Conservation (phyloP, 30 jellyfish, hydroid and myxozoan genomes). For the Chironex yamaguchii region DNA sequence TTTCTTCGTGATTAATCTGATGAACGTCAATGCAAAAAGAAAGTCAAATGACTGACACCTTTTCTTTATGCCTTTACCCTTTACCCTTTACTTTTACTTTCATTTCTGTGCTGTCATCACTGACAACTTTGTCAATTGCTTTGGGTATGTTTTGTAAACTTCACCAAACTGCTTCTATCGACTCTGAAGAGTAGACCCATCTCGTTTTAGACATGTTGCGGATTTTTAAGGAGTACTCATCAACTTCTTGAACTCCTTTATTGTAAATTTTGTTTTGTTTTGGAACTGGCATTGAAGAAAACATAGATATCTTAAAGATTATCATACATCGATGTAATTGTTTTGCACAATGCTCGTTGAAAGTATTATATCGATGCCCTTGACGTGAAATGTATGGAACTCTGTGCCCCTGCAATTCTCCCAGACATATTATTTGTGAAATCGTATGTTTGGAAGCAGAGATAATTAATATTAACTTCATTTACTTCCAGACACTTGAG, state of each 20-base stretch:
- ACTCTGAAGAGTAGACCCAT: conserved; percentile 32
- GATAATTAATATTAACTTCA: conserved; percentile 1
- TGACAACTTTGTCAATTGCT: conserved; percentile 7
- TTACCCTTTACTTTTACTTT: conserved; percentile 15
- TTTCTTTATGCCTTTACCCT: conserved; percentile 19
- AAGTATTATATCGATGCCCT: conserved; percentile 41
- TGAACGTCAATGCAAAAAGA: conserved; percentile 36
- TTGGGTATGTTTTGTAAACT: conserved; percentile 22
- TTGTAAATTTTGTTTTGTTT: conserved; percentile 19
- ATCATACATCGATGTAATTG: conserved; percentile 20
- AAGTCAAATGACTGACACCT: conserved; percentile 17
- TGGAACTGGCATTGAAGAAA: conserved; percentile 40
- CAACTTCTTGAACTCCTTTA: conserved; percentile 1
- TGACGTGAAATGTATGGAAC: conserved; percentile 50
- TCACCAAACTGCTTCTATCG: conserved; percentile 52
- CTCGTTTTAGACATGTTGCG: conserved; percentile 38
- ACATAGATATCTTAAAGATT: conserved; percentile 23
- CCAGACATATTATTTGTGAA: conserved; percentile 21
- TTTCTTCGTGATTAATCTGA: conserved; percentile 37
- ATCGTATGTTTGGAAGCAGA: conserved; percentile 43
- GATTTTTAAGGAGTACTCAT: conserved; percentile 14
- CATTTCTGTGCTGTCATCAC: conserved; percentile 25
- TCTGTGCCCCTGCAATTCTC: conserved; percentile 35
- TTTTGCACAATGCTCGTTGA: conserved; percentile 46
- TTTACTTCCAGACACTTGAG: not conserved